phyloP scores from a whole-genome alignment of 2,797 vertebrate species.

The Buceros bicornis region DNA sequence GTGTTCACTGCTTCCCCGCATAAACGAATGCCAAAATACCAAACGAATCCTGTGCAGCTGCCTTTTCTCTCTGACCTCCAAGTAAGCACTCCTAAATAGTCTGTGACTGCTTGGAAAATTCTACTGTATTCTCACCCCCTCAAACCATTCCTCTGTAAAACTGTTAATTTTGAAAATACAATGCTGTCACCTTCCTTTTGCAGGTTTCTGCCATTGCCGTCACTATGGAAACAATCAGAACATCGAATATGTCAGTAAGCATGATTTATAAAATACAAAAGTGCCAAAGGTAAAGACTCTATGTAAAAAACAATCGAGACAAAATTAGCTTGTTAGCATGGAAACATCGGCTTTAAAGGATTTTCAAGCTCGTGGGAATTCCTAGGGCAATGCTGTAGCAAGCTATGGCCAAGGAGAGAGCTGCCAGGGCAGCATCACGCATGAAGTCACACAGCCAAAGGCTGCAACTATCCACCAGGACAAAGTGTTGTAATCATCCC shows the following conservation, averaged over 20 bases:
- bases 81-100: neutral
- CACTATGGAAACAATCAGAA: conserved; percentile 69
- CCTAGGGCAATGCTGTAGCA: neutral
- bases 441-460: conserved; percentile 7
- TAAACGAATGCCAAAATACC: neutral
- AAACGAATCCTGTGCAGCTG: neutral
- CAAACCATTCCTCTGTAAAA: conserved; percentile 1
- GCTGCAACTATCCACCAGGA: neutral
- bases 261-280: neutral
- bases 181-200: conserved; percentile 24
- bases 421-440: conserved; percentile 2
- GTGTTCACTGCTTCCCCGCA: neutral
- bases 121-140: neutral
- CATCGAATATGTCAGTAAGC: conserved; percentile 30
- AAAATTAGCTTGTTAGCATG: conserved; percentile 35
- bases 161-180: conserved; percentile 46
- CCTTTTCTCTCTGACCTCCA: neutral
- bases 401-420: neutral
- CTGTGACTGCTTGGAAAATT: neutral
- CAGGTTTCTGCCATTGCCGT: conserved; percentile 53
- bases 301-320: conserved; percentile 6
- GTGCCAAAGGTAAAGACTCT: neutral
- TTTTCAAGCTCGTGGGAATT: neutral
- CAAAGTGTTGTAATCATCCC: neutral
- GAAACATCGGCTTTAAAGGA: neutral